Base-by-base conservation (phyloP, 2,888 invertebrate genomes). In the Stegophylla sp. region DNA sequence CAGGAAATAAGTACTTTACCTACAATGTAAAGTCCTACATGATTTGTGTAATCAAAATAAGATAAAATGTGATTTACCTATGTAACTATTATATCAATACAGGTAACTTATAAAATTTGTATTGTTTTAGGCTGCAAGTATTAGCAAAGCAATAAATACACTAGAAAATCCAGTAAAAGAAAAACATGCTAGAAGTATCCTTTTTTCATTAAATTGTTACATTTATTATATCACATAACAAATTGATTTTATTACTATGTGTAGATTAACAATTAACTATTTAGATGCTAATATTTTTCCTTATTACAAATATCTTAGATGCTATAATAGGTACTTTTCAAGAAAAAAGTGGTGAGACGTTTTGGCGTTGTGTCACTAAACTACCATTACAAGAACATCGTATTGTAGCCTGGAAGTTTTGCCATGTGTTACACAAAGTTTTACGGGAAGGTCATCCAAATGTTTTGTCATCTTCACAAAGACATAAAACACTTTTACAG, bases 321-420 rank as follows among this genome's bases (percentile, higher is more conserved):
- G 92, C 95, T 15, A 96, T 98, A 85, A 95, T 98, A 85, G 97
- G 96, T 45, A 97, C 97, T 26, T 96, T 95, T 87, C 94, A 95
- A 86, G 95, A 95, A 85, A 94, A 95, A 87, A 95, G 96, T 85
- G 95, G 94, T 15, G 90, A 92, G 85, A 92, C 94, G 26, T 99
- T 98, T 88, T 99, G 98, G 98, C 91, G 88, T 83, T 89, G 90
- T 82, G 89, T 90, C 63, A 86, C 88, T 79, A 88, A 93, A 48
- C 90, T 94, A 83, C 95, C 94, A 12, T 87, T 95, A 1, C 94
- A 96, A 88, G 97, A 96, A 85, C 95, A 97, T 88, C 92, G 96
- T 83, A 97, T 99, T 85, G 93, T 97, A 69, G 96, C 97, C 43
- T 99, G 99, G 99, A 99, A 99, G 88, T 97, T 98, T 88, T 98